These are phyloP conservation scores for Ditula angustiorana DNA, from an alignment of 2,888 invertebrate species.

Conservation along the genomic window DNA sequence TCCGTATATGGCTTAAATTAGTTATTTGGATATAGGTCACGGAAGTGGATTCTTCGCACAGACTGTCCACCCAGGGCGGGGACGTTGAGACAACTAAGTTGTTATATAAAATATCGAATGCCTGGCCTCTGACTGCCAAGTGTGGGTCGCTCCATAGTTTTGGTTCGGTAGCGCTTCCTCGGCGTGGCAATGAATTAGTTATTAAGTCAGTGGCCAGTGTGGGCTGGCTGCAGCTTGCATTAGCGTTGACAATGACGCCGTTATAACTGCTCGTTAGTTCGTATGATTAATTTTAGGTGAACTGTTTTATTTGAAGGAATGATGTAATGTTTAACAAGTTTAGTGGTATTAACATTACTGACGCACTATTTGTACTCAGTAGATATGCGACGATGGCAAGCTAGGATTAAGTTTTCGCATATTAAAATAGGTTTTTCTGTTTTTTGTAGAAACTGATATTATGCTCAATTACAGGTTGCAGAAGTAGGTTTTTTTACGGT, in stretches of 20 bases:
- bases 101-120: slow-evolving; percentile 64
- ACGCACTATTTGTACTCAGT: slow-evolving; percentile 4
- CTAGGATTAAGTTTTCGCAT: slow-evolving; percentile 1
- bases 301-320: slow-evolving; percentile 22
- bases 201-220: slow-evolving; percentile 59
- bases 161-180: slow-evolving; percentile 77
- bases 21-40: slow-evolving; percentile 57
- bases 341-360: slow-evolving; percentile 6
- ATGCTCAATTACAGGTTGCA: no score
- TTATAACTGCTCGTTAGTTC: slow-evolving; percentile 22
- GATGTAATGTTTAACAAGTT: slow-evolving; percentile 29
- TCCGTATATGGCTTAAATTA: slow-evolving; percentile 48
- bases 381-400: neutral
- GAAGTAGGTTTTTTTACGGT: no score
- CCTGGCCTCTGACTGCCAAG: slow-evolving; percentile 67
- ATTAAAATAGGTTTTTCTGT: neutral
- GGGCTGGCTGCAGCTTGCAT: slow-evolving; percentile 78
- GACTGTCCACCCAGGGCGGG: slow-evolving; percentile 63
- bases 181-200: slow-evolving; percentile 80
- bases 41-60: slow-evolving; percentile 60
- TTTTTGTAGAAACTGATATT: no score
- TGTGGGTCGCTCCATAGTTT: slow-evolving; percentile 83
- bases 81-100: slow-evolving; percentile 70
- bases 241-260: slow-evolving; percentile 56
- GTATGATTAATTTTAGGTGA: slow-evolving; percentile 17